Base-by-base conservation (phyloP, 2,888 invertebrate species). In the Lasioglossum malachurum region DNA sequence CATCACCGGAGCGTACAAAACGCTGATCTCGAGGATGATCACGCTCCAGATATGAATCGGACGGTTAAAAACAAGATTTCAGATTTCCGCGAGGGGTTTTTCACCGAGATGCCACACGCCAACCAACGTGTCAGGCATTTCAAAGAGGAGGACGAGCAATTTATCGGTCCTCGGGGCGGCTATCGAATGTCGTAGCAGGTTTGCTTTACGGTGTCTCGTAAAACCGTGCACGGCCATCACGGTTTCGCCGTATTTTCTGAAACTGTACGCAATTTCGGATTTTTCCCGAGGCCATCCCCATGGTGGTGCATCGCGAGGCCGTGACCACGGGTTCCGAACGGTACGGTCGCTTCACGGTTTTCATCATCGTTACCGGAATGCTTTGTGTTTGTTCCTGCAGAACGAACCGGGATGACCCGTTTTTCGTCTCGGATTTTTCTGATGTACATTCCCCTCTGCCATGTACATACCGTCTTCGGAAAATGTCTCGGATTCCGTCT, bases 201-300 rank as follows among this genome's bases (percentile, higher is more conserved):
- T 23, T 49, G 73, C 27, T 73, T 73, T 49, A 73, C 73, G 12
- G 27, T 31, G 35, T 35, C 73, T 49, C 73, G 73, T 73, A 73
- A 73, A 73, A 19, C 35, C 14, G 23, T 31, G 31, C 31, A 16
- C 27, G 5, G 60, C 27, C 14, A 64, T 64, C 60, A 31, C 60
- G 60, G 60, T 31, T 31, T 64, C 27, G 16, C 16, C 60, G 60
- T 19, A 44, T 46, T 73, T 46, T 19, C 19, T 31, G 41, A 46
- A 73, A 31, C 23, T 31, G 73, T 73, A 14, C 27, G 31, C 49
- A 27, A 35, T 23, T 31, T 49, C 49, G 31, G 23, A 73, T 73
- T 73, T 60, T 44, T 27, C 35, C n/a, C 27, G 71, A 8, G 23
- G 23, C 19, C 69, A 38, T 60, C n/a, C 5, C 14, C 16, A 27